Base-by-base conservation (phyloP, 2,888 invertebrate genomes). In the Tetramorium bicarinatum region DNA sequence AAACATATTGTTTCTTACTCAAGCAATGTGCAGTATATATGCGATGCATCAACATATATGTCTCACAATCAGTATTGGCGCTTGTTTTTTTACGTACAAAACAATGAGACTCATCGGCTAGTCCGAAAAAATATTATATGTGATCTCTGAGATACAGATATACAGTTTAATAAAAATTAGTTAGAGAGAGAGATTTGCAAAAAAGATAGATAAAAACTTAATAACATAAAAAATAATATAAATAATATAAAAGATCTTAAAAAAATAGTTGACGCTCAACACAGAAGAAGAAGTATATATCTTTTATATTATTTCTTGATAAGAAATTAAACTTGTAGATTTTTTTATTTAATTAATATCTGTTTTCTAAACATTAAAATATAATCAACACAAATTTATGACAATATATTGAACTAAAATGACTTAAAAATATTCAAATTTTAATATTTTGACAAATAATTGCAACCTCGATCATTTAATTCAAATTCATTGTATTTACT, bases 1-100 rank as follows among this genome's bases (percentile, higher is more conserved):
- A 41, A 47, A 9, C 8, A 21, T n/a, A 87, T 87, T 87, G 77
- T 83, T 83, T 66, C 69, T 59, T 71, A 34, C 81, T 15, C 41
- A 59, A 66, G 11, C 34, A 34, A 21, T 29, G 34, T n/a, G 41
- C 13, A 54, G 1, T 25, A 25, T 25, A 52, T n/a, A 49, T n/a
- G 21, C 18, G 44, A 49, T 38, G 49, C 13, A 0, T 76, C n/a
- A n/a, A 59, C 47, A 49, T 6, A 3, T 13, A 62, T n/a, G 9
- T 41, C 21, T 41, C 54, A 21, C 11, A 49, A 44, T 44, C 25
- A 18, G 38, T 34, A 34, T 62, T 6, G 49, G 21, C 3, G 44
- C 9, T 18, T 77, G 21, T 7, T 11, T n/a, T 56, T 67, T 67
- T 67, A 44, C 29, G n/a, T 13, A 67, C n/a, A 13, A 18, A 15